These are phyloP conservation scores for Drosophila obscura DNA, from an alignment of 1,140 invertebrate genomes.

Conservation along the genomic window DNA sequence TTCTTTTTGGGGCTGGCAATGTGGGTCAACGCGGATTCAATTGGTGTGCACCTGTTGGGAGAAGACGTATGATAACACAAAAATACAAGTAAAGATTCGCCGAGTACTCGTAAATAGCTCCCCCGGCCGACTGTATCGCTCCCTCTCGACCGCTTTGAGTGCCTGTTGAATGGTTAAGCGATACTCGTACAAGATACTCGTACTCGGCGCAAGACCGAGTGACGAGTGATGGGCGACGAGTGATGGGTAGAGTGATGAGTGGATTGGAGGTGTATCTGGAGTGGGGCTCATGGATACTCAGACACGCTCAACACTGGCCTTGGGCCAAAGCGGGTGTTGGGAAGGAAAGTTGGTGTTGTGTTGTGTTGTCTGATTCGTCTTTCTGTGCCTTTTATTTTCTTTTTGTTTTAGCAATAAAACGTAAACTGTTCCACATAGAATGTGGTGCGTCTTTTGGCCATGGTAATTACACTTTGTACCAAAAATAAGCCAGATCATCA, in stretches of 20 bases:
- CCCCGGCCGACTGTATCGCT: slow-evolving; percentile 6
- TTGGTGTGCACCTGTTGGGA: slow-evolving; percentile 47
- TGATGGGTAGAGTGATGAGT: slow-evolving; percentile 38
- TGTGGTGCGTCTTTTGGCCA: slow-evolving; percentile 23
- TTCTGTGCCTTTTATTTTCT: not conserved
- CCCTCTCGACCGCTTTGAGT: slow-evolving; percentile 21
- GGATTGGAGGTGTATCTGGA: slow-evolving; percentile 33
- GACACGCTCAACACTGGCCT: slow-evolving; percentile 17
- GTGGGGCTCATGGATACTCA: slow-evolving; percentile 22
- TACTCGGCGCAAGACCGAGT: slow-evolving; percentile 10
- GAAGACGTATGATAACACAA: slow-evolving; percentile 49
- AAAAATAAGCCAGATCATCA: slow-evolving; percentile 30
- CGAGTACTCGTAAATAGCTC: slow-evolving; percentile 21
- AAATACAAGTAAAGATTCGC: slow-evolving; percentile 28
- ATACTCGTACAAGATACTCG: slow-evolving; percentile 7
- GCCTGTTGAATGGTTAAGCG: slow-evolving; percentile 21
- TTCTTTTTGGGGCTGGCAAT: slow-evolving; percentile 34
- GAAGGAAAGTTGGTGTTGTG: not conserved
- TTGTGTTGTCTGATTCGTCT: not conserved
- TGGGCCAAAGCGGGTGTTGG: not conserved
- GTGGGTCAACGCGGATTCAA: slow-evolving; percentile 44
- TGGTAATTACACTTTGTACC: slow-evolving; percentile 31
- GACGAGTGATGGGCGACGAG: slow-evolving; percentile 34
- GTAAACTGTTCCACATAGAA: slow-evolving; percentile 47
- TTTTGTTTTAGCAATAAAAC: slow-evolving; percentile 41